Percentiles rank a stretch among this genome's conserved stretches.
Evolutionary conservation across 2,888 invertebrate genomes (phyloP).

Genomic region (Microctonus brassicae): DNA sequence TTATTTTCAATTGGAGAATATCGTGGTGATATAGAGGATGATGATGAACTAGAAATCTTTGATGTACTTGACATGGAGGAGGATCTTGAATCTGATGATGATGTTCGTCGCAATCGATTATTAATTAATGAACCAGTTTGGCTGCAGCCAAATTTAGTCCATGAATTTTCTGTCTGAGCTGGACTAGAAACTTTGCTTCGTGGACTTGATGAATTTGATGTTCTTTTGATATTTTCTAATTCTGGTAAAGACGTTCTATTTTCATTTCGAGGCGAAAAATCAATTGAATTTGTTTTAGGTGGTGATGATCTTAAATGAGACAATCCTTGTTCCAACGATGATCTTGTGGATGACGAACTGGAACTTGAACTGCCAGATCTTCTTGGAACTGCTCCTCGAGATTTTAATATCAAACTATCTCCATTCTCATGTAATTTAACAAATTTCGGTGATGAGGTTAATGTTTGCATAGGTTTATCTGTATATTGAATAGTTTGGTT

Average conservation of each 20-base stretch:
- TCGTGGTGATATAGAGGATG: constrained; percentile 54
- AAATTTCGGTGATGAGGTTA: constrained; percentile 56
- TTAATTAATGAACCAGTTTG: constrained; percentile 41
- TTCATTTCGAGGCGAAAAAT: constrained; percentile 13
- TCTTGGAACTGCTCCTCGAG: constrained; percentile 63
- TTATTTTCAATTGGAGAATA: constrained; percentile 55
- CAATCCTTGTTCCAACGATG: constrained; percentile 44
- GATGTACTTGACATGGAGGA: constrained; percentile 52
- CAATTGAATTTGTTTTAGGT: constrained; percentile 20
- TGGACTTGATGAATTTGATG: constrained; percentile 2
- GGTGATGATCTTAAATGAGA: constrained; percentile 37
- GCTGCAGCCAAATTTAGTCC: constrained; percentile 51
- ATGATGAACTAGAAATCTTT: constrained; percentile 43
- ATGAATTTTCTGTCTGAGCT: constrained; percentile 61
- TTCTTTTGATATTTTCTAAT: neutral
- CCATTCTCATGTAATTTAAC: constrained; percentile 16
- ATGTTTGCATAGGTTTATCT: constrained; percentile 41
- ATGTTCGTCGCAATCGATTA: constrained; percentile 34
- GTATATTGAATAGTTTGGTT: neutral
- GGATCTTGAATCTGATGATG: constrained; percentile 47
- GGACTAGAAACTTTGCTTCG: constrained; percentile 64
- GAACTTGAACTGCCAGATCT: constrained; percentile 62
- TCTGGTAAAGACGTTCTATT: constrained; percentile 16
- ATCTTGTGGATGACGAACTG: constrained; percentile 56
- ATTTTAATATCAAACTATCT: constrained; percentile 61